A percentile compares a stretch with the other conserved stretches of the same genome.
These are phyloP conservation scores for Apistogramma diplotaenia DNA, from an alignment of 2,113 vertebrate species.

Conservation along the genomic window DNA sequence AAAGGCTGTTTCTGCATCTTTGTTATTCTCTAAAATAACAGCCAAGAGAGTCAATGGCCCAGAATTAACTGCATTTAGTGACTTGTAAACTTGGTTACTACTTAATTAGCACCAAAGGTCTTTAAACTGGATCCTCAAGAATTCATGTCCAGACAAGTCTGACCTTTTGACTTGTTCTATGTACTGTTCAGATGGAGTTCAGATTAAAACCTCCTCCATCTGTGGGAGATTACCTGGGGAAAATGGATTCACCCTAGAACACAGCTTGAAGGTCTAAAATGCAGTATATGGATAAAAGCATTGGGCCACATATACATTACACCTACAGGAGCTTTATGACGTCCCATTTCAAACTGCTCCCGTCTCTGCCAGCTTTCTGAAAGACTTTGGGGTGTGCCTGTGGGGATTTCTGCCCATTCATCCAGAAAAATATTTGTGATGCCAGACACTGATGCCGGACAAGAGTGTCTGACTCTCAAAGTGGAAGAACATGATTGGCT, in stretches of 20 bases:
- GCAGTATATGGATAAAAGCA: neutral
- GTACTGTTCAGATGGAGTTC: neutral
- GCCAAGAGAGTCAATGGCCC: neutral
- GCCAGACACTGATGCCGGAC: neutral
- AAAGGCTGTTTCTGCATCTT: neutral
- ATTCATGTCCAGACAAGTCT: neutral
- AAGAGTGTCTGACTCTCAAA: no score
- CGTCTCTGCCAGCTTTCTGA: neutral
- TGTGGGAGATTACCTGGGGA: neutral
- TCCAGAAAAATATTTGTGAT: neutral
- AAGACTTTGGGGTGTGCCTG: neutral
- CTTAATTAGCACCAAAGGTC: neutral
- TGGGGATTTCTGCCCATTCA: neutral
- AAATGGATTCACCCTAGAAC: neutral
- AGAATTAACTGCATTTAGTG: neutral
- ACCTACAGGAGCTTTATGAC: neutral
- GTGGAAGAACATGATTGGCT: neutral
- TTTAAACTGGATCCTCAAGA: neutral
- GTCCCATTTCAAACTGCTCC: neutral
- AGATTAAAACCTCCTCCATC: neutral
- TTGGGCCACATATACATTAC: neutral
- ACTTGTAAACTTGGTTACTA: neutral
- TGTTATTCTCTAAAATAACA: neutral
- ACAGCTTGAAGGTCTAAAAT: neutral
- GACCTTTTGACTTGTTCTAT: neutral